These are phyloP conservation scores for Suillia variegata DNA, from an alignment of 2,888 invertebrate species.

Conservation along the genomic window DNA sequence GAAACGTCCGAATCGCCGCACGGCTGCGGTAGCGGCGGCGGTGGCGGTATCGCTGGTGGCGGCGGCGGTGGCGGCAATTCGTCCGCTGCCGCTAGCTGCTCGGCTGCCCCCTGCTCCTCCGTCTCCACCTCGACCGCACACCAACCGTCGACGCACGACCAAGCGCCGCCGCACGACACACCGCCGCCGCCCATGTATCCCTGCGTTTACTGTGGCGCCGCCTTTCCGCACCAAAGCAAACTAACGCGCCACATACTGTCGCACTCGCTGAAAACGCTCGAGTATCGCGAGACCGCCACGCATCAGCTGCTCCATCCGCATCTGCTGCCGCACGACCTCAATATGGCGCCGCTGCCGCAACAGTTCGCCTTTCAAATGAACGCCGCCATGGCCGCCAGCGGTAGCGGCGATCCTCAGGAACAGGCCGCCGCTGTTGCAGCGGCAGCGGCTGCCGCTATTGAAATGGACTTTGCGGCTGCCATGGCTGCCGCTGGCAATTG, in stretches of 20 bases:
- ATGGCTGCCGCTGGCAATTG: conserved; percentile 49
- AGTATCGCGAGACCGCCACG: conserved; percentile 74
- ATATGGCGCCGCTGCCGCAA: conserved; percentile 51
- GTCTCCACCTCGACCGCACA: conserved; percentile 28
- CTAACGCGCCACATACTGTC: conserved; percentile 87
- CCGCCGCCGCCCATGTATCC: conserved; percentile 67
- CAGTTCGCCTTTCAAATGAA: conserved; percentile 61
- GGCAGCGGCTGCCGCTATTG: conserved; percentile 50
- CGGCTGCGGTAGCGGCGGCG: conserved; percentile 65
- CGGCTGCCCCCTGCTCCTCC: conserved; percentile 26
- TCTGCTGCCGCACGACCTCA: conserved; percentile 55
- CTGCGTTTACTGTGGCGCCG: conserved; percentile 89
- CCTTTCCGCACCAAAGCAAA: conserved; percentile 90
- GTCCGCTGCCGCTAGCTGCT: conserved; percentile 34
- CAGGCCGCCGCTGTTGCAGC: conserved; percentile 54
- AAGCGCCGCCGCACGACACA: conserved; percentile 45
- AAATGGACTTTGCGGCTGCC: conserved; percentile 46
- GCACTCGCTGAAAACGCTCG: conserved; percentile 85
- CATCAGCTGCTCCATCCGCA: conserved; percentile 68
- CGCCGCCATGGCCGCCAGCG: conserved; percentile 53
- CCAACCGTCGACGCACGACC: conserved; percentile 28
- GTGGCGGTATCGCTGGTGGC: conserved; percentile 42
- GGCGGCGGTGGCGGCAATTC: too few relatives aligned
- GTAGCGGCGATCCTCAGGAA: conserved; percentile 55
- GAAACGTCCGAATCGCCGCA: conserved; percentile 75